Evolutionary conservation across 2,113 vertebrate genomes (phyloP).

Genomic region (Nansenia antarctica): DNA sequence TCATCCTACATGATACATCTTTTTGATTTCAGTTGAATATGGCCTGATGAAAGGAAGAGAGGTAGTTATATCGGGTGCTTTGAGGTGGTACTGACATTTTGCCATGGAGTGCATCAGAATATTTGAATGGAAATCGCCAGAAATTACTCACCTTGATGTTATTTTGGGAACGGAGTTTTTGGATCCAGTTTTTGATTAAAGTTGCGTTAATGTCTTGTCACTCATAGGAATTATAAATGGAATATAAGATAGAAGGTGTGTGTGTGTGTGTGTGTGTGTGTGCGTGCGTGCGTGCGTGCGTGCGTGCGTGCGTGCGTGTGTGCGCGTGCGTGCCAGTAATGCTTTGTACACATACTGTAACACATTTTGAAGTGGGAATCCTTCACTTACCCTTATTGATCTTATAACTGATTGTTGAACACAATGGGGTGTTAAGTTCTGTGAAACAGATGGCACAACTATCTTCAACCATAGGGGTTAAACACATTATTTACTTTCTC

Average conservation of each 20-base stretch:
- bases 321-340: no score
- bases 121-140: not conserved
- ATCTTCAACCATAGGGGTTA: slow-evolving; percentile 66
- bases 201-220: not conserved
- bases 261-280: no score
- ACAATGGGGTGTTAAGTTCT: slow-evolving; percentile 65
- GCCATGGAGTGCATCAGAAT: not conserved
- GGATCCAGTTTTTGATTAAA: not conserved
- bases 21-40: not conserved
- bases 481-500: slow-evolving; percentile 67
- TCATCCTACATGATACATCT: no score
- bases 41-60: not conserved
- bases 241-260: not conserved
- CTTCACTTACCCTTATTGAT: not conserved
- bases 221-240: not conserved
- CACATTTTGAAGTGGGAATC: not conserved
- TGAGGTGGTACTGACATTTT: not conserved
- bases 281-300: no score
- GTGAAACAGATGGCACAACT: slow-evolving; percentile 74
- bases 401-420: slow-evolving; percentile 55
- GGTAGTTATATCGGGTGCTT: not conserved
- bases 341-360: no score
- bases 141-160: not conserved
- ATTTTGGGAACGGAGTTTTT: not conserved
- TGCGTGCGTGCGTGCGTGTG: no score